phyloP scores from a whole-genome alignment of 2,113 vertebrate species.

The Dendrocopos noguchii region DNA sequence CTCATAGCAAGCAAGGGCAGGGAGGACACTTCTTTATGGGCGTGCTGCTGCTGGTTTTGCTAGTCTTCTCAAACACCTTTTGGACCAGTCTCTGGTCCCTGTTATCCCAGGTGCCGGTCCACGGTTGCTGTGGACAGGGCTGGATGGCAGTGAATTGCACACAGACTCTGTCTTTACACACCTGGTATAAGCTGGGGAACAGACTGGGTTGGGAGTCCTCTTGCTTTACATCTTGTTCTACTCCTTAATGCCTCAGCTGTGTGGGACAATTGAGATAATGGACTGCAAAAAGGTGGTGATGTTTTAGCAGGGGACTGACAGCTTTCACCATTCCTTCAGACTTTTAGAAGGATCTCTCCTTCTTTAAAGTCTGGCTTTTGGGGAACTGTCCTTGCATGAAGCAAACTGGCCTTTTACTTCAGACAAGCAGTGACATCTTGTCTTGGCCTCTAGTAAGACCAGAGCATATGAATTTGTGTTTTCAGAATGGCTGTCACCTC shows the following conservation, averaged over 20 bases:
- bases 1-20: neutral
- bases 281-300: neutral
- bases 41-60: neutral
- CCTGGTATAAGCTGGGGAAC: neutral
- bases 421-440: conserved; percentile 34
- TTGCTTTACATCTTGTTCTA: neutral
- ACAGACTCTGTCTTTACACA: neutral
- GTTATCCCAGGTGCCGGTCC: neutral
- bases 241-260: neutral
- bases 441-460: conserved; percentile 40
- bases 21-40: neutral
- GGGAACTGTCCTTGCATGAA: conserved; percentile 3
- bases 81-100: neutral
- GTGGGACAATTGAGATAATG: neutral
- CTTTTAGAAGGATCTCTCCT: too few species aligned
- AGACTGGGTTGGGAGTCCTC: neutral
- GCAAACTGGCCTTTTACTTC: conserved; percentile 48
- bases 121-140: neutral
- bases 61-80: neutral
- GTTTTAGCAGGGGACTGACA: neutral
- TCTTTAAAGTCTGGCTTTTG: neutral
- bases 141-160: neutral
- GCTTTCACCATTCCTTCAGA: neutral
- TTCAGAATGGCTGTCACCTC: conserved; percentile 32
- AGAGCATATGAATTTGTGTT: conserved; percentile 19